These are phyloP conservation scores for Sebastes minor DNA, from an alignment of 2,797 vertebrate genomes.

Conservation along the genomic window DNA sequence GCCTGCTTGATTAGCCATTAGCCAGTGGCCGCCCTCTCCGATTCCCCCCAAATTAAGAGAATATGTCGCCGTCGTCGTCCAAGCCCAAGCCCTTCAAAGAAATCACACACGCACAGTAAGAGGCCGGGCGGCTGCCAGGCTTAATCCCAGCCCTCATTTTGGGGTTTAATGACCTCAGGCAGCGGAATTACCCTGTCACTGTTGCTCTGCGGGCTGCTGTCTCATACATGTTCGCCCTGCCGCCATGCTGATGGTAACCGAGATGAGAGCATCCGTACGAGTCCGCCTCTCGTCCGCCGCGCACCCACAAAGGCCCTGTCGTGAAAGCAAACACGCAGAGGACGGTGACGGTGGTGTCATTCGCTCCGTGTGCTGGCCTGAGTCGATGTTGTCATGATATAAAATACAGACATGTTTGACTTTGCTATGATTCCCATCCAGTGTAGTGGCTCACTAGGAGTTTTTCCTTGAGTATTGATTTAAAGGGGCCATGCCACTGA, in stretches of 20 bases:
- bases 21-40: conserved; percentile 40
- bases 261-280: conserved; percentile 45
- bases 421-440: background rate
- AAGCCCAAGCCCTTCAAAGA: conserved; percentile 36
- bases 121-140: conserved; percentile 29
- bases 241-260: conserved; percentile 28
- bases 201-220: conserved; percentile 37
- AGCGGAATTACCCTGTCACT: conserved; percentile 62
- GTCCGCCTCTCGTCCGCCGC: background rate
- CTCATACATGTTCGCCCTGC: conserved; percentile 37
- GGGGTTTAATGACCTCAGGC: conserved; percentile 59
- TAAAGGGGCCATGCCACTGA: background rate
- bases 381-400: conserved; percentile 16
- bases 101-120: conserved; percentile 19
- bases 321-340: conserved; percentile 60
- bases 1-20: conserved; percentile 63
- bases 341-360: conserved; percentile 34
- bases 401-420: conserved; percentile 16
- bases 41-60: conserved; percentile 39
- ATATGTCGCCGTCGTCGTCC: conserved; percentile 25
- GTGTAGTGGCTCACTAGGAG: background rate
- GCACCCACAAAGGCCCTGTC: conserved; percentile 21
- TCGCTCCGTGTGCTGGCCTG: conserved; percentile 5
- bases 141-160: conserved; percentile 50
- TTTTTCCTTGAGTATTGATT: background rate